These are phyloP conservation scores for Ischnus inquisitorius DNA, from an alignment of 2,888 invertebrate species.

Conservation along the genomic window DNA sequence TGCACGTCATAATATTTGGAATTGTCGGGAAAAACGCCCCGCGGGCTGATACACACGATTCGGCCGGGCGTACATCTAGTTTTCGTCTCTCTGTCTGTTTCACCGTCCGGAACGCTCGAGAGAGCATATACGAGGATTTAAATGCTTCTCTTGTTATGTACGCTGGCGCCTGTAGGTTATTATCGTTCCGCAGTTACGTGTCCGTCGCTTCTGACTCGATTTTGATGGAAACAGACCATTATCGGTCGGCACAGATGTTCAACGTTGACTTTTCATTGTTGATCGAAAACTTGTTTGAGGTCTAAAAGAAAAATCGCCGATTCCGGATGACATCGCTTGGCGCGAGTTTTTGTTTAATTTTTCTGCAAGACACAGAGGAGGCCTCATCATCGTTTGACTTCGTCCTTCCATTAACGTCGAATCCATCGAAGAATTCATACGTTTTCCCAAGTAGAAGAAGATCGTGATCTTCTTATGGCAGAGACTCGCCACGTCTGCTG, in stretches of 20 bases:
- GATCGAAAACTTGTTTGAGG: too few relatives aligned
- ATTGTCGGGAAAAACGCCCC: slow-evolving; percentile 60
- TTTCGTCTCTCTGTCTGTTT: slow-evolving; percentile 48
- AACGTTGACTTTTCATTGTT: too few relatives aligned
- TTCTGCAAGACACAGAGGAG: not conserved
- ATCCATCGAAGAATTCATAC: slow-evolving; percentile 30
- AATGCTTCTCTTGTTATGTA: slow-evolving; percentile 56
- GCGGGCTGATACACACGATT: slow-evolving; percentile 37
- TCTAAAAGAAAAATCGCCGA: not conserved
- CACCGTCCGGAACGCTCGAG: slow-evolving; percentile 43
- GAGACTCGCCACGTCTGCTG: slow-evolving; percentile 48
- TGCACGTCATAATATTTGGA: slow-evolving; percentile 76
- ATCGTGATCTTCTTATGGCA: slow-evolving; percentile 52
- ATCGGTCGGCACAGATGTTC: too few relatives aligned
- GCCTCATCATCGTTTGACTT: not conserved
- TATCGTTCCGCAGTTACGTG: slow-evolving; percentile 19
- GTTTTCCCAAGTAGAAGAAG: slow-evolving; percentile 31
- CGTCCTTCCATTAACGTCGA: slow-evolving; percentile 7
- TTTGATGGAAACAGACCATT: too few relatives aligned
- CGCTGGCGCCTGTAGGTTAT: slow-evolving; percentile 26
- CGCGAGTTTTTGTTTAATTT: slow-evolving; percentile 7
- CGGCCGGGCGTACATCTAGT: slow-evolving; percentile 40
- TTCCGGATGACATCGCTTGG: not conserved
- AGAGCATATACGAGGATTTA: slow-evolving; percentile 43
- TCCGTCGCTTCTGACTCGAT: too few relatives aligned